Percentiles rank a stretch among this genome's conserved stretches.
These are phyloP conservation scores for Macropus fuliginosus DNA, from an alignment of 2,797 vertebrate genomes.

Conservation along the genomic window DNA sequence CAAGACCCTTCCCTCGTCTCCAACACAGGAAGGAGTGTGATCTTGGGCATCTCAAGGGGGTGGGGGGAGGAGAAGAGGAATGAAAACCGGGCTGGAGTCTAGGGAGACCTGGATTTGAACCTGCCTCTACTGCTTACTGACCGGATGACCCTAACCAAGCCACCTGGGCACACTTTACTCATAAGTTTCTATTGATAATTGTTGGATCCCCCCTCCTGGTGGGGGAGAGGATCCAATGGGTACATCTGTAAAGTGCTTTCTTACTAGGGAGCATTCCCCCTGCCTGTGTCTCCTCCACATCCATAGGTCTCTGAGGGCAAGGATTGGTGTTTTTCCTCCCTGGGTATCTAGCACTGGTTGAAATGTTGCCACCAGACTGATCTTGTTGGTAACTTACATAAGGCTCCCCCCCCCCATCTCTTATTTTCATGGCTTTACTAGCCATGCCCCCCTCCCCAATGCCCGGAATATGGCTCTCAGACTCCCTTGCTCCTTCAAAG, in stretches of 20 bases:
- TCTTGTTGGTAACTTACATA: background rate
- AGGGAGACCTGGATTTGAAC: background rate
- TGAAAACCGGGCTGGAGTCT: background rate
- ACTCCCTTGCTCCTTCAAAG: background rate
- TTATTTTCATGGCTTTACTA: background rate
- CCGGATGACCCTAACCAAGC: background rate
- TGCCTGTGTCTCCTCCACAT: background rate
- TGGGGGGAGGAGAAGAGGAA: background rate
- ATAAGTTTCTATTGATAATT: background rate
- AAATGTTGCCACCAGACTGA: background rate
- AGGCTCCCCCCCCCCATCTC: background rate
- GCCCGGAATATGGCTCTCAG: background rate
- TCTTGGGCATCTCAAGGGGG: background rate
- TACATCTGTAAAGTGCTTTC: background rate
- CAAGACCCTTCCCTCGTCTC: too few species aligned
- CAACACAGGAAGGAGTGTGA: background rate
- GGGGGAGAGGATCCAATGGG: background rate
- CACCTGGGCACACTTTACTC: background rate
- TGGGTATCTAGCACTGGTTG: accelerated
- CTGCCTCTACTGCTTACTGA: background rate
- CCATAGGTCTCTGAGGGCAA: background rate
- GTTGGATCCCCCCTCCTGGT: background rate
- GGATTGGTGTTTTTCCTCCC: background rate
- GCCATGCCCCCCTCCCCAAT: background rate
- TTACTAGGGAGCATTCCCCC: background rate